phyloP scores from a whole-genome alignment of 2,888 invertebrate species.

The Drosophila testacea region DNA sequence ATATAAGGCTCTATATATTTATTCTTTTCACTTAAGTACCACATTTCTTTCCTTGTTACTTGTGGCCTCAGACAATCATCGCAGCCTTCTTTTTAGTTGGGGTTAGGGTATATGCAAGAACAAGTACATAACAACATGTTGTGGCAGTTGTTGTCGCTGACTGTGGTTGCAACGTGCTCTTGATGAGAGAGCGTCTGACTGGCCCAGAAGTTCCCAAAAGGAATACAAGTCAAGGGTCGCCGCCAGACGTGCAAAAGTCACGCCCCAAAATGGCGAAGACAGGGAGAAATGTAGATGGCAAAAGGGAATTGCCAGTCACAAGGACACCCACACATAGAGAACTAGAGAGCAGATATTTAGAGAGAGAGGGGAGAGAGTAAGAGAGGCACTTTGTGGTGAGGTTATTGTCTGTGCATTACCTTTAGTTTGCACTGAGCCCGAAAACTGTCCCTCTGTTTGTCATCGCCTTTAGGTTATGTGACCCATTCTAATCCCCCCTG shows the following conservation, averaged over 20 bases:
- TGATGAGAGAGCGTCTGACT: conserved; percentile 60
- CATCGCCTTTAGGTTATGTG: conserved; percentile 45
- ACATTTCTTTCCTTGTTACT: background rate
- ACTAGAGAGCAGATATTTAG: background rate
- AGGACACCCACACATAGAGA: conserved; percentile 15
- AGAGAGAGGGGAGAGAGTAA: background rate
- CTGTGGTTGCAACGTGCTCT: conserved; percentile 64
- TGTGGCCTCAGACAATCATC: background rate
- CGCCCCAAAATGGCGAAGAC: conserved; percentile 38
- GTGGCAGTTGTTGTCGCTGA: conserved; percentile 53
- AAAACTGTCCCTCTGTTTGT: conserved; percentile 39
- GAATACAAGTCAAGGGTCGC: conserved; percentile 73
- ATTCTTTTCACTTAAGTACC: too few relatives aligned
- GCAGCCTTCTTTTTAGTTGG: background rate
- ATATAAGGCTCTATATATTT: too few relatives aligned
- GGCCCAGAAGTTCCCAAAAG: conserved; percentile 54
- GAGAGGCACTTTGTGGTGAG: conserved; percentile 3
- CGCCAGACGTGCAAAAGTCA: conserved; percentile 73
- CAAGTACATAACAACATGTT: conserved; percentile 31
- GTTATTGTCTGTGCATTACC: conserved; percentile 36
- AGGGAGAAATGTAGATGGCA: background rate
- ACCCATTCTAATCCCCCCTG: conserved; percentile 12
- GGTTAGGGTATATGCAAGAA: conserved; percentile 7
- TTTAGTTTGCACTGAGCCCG: conserved; percentile 26
- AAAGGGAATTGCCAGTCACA: conserved; percentile 11